A percentile compares a stretch with the other conserved stretches of the same genome.
phyloP scores from a whole-genome alignment of 2,888 invertebrate species.

The Vanessa cardui region DNA sequence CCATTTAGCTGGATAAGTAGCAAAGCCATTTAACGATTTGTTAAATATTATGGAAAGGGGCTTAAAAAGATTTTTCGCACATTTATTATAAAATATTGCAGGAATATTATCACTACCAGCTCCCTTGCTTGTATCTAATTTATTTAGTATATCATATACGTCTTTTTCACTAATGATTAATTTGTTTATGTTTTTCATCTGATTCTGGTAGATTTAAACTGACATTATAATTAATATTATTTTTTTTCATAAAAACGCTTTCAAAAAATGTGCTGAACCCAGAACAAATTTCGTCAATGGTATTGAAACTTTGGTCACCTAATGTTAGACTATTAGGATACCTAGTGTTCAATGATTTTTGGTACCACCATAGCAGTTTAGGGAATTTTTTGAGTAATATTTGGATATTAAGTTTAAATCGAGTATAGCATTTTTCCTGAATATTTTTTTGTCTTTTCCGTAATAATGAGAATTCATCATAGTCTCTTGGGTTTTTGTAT shows the following conservation, averaged over 20 bases:
- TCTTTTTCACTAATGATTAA: constrained; percentile 1
- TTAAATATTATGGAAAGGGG: too few species aligned
- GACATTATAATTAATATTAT: constrained; percentile 3
- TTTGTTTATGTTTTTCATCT: constrained; percentile 3
- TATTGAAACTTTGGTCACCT: too few species aligned
- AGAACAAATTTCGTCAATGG: too few species aligned
- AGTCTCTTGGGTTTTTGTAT: too few species aligned
- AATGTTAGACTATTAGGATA: constrained; percentile 1
- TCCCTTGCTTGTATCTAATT: neutral
- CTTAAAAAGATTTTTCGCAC: too few species aligned
- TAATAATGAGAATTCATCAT: too few species aligned
- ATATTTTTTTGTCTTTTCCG: too few species aligned
- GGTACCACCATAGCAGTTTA: constrained; percentile 4
- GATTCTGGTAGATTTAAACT: neutral
- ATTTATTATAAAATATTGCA: too few species aligned
- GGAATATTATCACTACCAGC: too few species aligned
- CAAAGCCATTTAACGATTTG: too few species aligned
- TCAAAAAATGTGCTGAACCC: too few species aligned
- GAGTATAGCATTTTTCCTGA: neutral
- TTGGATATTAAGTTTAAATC: constrained; percentile 1
- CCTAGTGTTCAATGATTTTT: constrained; percentile 1
- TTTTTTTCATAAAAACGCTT: constrained; percentile 16
- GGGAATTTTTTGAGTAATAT: neutral
- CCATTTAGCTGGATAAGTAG: too few species aligned
- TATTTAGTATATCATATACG: constrained; percentile 7